These are phyloP conservation scores for Scrobipalpa atriplicella DNA, from an alignment of 2,888 invertebrate genomes.

Conservation along the genomic window DNA sequence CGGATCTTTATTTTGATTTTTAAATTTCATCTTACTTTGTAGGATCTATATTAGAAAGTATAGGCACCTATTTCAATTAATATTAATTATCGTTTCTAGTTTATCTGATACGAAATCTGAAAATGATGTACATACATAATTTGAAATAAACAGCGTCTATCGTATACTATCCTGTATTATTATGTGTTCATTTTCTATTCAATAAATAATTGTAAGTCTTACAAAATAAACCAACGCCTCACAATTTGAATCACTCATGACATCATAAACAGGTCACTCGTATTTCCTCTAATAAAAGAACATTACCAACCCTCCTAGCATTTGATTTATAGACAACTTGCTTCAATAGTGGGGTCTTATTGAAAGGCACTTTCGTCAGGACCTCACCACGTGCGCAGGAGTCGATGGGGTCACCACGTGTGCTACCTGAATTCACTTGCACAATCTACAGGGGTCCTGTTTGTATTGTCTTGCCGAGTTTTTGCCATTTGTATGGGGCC, in stretches of 20 bases:
- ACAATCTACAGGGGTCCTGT: constrained; percentile 39
- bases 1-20: constrained; percentile 27
- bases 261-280: neutral
- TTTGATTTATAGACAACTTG: constrained; percentile 10
- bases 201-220: too few species aligned
- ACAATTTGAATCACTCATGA: neutral
- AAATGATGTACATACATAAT: too few species aligned
- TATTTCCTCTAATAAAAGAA: neutral
- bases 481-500: neutral
- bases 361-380: constrained; percentile 21
- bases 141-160: too few species aligned
- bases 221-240: neutral
- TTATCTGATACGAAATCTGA: too few species aligned
- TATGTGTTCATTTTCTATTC: neutral
- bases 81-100: too few species aligned
- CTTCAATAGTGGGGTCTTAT: constrained; percentile 4
- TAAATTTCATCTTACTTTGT: neutral
- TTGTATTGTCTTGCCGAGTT: constrained; percentile 30
- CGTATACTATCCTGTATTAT: neutral
- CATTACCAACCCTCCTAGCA: neutral
- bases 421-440: constrained; percentile 43
- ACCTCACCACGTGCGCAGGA: constrained; percentile 30
- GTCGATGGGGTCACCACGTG: constrained; percentile 43
- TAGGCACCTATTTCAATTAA: neutral
- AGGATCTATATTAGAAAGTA: neutral